Conservation (phyloP, 2,888 invertebrate genomes). For the Lingula anatina region DNA sequence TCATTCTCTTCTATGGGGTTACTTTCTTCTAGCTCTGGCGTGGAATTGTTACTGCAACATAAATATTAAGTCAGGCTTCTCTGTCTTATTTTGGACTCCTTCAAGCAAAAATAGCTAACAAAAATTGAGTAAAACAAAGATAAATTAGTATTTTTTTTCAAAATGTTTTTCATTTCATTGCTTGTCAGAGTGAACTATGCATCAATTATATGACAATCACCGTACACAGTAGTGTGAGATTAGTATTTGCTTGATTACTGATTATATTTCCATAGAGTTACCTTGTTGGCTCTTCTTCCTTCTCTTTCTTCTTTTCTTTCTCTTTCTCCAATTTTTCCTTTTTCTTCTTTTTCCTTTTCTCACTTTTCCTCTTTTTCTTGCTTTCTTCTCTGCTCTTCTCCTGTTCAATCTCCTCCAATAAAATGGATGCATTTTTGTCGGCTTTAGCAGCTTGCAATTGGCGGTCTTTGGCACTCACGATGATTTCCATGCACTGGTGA, state of each 20-base stretch:
- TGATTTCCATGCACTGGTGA: slow-evolving; percentile 90
- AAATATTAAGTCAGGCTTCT: too few relatives aligned
- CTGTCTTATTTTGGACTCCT: too few relatives aligned
- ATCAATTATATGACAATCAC: too few relatives aligned
- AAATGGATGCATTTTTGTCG: slow-evolving; percentile 90
- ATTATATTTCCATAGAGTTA: too few relatives aligned
- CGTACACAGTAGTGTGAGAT: too few relatives aligned
- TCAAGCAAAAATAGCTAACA: too few relatives aligned
- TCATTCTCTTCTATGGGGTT: slow-evolving; percentile 56
- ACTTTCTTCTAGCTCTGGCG: slow-evolving; percentile 55
- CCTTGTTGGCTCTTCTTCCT: too few relatives aligned
- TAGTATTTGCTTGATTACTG: too few relatives aligned
- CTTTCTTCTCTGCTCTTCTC: slow-evolving; percentile 88
- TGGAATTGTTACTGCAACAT: slow-evolving; percentile 36
- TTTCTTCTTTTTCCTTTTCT: slow-evolving; percentile 80
- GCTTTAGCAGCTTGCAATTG: slow-evolving; percentile 99
- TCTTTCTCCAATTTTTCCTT: slow-evolving; percentile 49
- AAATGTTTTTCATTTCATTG: too few relatives aligned
- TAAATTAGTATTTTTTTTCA: too few relatives aligned
- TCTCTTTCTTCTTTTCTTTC: slow-evolving; percentile 20
- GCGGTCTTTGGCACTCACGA: slow-evolving; percentile 93
- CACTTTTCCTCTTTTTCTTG: slow-evolving; percentile 83
- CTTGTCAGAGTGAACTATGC: too few relatives aligned
- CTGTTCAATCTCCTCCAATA: slow-evolving; percentile 90
- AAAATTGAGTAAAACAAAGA: too few relatives aligned